These are phyloP conservation scores for Ephestia elutella DNA, from an alignment of 1,140 invertebrate species.

Conservation along the genomic window DNA sequence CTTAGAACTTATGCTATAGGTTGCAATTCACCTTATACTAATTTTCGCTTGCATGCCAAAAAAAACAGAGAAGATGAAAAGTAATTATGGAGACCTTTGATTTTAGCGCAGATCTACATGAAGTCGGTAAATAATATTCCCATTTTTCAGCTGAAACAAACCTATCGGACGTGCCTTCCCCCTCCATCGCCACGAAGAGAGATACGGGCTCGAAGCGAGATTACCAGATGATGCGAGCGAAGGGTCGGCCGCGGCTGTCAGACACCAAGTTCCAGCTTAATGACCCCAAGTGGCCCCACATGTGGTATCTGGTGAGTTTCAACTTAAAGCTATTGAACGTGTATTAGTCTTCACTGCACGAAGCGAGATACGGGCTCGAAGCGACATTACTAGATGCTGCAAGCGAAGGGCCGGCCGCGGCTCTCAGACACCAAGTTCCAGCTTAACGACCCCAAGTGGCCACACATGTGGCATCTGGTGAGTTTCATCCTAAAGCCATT, in stretches of 20 bases:
- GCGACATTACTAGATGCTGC: conserved; percentile 77
- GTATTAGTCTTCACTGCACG: conserved; percentile 68
- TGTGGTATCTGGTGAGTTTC: conserved; percentile 94
- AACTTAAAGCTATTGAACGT: conserved; percentile 27
- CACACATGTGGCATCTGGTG: conserved; percentile 94
- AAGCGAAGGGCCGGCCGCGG: conserved; percentile 76
- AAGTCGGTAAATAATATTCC: too few species aligned
- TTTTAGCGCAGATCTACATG: too few species aligned
- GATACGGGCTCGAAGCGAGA: conserved; percentile 82
- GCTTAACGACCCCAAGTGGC: conserved; percentile 89
- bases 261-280: conserved; percentile 76
- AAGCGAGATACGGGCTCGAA: conserved; percentile 83
- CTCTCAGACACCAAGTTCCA: conserved; percentile 65
- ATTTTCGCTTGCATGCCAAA: too few species aligned
- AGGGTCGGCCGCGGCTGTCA: conserved; percentile 62
- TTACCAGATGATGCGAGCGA: conserved; percentile 79
- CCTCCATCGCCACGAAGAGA: conserved; percentile 77
- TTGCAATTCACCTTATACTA: too few species aligned
- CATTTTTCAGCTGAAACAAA: conserved; percentile 37
- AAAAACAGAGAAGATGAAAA: too few species aligned
- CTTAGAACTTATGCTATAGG: too few species aligned
- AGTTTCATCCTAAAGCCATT: conserved; percentile 51
- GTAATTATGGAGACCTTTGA: too few species aligned
- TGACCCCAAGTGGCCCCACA: conserved; percentile 89
- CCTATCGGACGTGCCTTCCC: conserved; percentile 29